Evolutionary conservation across 2,113 vertebrate species (phyloP).

Genomic region (Hylia prasina): DNA sequence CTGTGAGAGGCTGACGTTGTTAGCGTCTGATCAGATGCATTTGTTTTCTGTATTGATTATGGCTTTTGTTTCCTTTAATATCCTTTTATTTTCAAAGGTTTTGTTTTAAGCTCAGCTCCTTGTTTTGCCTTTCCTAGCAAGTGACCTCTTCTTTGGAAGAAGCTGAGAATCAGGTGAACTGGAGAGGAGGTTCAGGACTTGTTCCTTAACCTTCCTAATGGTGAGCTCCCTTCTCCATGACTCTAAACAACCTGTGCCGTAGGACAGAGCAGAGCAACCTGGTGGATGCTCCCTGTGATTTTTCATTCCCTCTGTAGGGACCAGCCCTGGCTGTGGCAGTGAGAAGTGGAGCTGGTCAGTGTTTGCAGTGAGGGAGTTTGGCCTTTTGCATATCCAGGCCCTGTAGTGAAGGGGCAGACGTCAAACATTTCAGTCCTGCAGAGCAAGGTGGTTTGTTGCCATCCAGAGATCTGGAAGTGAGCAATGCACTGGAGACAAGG

Average conservation of each 20-base stretch:
- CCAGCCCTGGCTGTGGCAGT: not conserved
- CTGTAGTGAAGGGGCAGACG: not conserved
- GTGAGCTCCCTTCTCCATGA: not conserved
- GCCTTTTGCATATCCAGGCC: not conserved
- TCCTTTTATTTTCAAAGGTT: slow-evolving; percentile 18
- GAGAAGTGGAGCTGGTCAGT: not conserved
- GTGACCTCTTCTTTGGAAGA: slow-evolving; percentile 44
- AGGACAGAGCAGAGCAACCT: slow-evolving; percentile 24
- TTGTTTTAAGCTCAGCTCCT: slow-evolving; percentile 46
- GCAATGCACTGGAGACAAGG: not conserved
- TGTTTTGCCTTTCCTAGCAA: slow-evolving; percentile 20
- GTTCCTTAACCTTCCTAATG: not conserved
- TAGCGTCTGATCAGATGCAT: slow-evolving; percentile 34
- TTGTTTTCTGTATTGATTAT: slow-evolving; percentile 64
- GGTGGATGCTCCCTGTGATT: not conserved
- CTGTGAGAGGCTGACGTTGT: not conserved
- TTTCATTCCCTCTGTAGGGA: not conserved
- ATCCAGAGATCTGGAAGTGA: not conserved
- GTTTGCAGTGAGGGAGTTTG: not conserved
- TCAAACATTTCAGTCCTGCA: not conserved
- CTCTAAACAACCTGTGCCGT: not conserved
- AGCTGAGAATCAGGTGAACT: not conserved
- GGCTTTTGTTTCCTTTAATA: slow-evolving; percentile 61
- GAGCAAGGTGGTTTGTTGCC: not conserved
- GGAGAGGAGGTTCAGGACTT: not conserved